Evolutionary conservation across 1,140 invertebrate genomes (phyloP).

Genomic region (Cyrtorhinus lividipennis): DNA sequence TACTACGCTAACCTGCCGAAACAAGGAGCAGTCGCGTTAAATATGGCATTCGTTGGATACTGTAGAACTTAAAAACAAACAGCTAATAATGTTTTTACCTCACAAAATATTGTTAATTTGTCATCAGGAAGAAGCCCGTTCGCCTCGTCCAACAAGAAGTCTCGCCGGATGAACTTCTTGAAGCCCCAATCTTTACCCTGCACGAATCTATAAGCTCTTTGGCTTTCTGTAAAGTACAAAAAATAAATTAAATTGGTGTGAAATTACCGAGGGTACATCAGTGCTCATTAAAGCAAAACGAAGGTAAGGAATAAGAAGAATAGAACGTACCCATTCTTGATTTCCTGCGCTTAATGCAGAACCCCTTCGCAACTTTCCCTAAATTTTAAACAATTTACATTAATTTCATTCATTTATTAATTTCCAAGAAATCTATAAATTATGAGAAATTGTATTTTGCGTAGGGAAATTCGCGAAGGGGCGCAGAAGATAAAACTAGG

Average conservation of each 20-base stretch:
- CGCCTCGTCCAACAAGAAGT: conserved; percentile 94
- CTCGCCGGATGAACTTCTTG: conserved; percentile 97
- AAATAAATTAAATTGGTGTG: conserved; percentile 13
- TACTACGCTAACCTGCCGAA: conserved; percentile 67
- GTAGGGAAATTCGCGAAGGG: too few relatives aligned
- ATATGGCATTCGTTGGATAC: not conserved
- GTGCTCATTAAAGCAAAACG: not conserved
- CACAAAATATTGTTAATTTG: conserved; percentile 98
- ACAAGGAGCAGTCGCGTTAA: conserved; percentile 5
- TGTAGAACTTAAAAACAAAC: conserved; percentile 10
- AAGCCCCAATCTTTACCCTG: conserved; percentile 99
- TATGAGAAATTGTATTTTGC: too few relatives aligned
- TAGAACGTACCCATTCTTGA: too few relatives aligned
- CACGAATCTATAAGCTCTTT: conserved; percentile 93
- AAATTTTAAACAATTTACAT: too few relatives aligned
- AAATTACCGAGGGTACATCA: not conserved
- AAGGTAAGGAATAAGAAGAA: not conserved
- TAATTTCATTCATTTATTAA: too few relatives aligned
- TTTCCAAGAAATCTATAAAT: too few relatives aligned
- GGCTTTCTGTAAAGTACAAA: conserved; percentile 48
- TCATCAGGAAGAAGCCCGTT: conserved; percentile 96
- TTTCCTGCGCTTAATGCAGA: too few relatives aligned
- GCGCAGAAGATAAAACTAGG: too few relatives aligned
- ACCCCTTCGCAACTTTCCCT: too few relatives aligned
- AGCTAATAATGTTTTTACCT: conserved; percentile 45